Conservation (phyloP, 2,797 vertebrate species). For the Cichlasoma orientale region DNA sequence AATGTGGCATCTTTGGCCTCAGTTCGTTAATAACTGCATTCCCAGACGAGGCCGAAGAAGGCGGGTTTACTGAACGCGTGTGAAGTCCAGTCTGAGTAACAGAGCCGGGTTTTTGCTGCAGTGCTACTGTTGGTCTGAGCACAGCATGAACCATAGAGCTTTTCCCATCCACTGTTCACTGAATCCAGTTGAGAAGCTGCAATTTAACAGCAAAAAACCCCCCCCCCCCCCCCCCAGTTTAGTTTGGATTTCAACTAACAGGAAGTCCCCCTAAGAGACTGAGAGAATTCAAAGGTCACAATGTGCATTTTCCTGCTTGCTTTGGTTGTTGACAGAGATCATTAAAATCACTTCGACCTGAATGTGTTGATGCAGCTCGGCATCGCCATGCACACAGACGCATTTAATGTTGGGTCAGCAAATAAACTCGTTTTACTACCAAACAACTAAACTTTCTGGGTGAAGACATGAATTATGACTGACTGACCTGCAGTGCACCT, state of each 20-base stretch:
- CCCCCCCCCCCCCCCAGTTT: too few relatives aligned
- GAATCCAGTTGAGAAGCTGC: constrained; percentile 8
- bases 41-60: too few relatives aligned
- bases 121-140: neutral
- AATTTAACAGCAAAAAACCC: too few relatives aligned
- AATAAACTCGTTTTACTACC: neutral
- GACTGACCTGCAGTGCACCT: neutral
- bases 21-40: too few relatives aligned
- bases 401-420: neutral
- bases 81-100: neutral
- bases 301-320: neutral
- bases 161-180: neutral
- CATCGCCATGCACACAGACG: neutral
- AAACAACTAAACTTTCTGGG: too few relatives aligned
- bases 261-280: constrained; percentile 12
- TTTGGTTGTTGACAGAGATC: neutral
- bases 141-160: neutral
- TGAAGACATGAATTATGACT: neutral
- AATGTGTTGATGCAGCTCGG: neutral
- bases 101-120: neutral
- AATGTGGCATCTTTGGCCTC: too few relatives aligned
- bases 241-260: constrained; percentile 31
- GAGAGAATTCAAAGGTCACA: constrained; percentile 41
- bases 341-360: neutral
- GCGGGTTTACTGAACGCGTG: too few relatives aligned